Conservation (phyloP, 2,888 invertebrate species). For the Tetragonisca angustula region DNA sequence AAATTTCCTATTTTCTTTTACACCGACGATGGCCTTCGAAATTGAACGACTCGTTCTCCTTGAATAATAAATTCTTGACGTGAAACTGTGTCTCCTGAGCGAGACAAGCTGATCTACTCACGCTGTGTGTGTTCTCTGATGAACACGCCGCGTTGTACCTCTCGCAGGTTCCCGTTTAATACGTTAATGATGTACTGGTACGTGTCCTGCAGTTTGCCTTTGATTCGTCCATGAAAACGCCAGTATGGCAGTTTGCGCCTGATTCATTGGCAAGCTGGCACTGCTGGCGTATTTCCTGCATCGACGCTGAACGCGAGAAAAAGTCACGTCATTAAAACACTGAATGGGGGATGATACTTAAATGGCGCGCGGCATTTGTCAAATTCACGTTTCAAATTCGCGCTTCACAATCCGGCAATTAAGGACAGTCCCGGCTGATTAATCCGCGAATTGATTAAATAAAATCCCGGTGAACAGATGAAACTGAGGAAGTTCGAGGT, state of each 20-base stretch:
- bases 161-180: background rate
- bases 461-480: background rate
- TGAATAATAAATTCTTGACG: too few relatives aligned
- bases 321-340: background rate
- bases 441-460: background rate
- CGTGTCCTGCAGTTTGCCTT: conserved; percentile 5
- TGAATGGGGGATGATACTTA: background rate
- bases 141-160: background rate
- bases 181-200: conserved; percentile 6
- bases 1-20: too few relatives aligned
- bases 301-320: background rate
- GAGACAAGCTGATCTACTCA: background rate
- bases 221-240: conserved; percentile 4
- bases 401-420: background rate
- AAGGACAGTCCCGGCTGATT: background rate
- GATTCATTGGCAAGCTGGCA: conserved; percentile 1
- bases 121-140: conserved; percentile 1
- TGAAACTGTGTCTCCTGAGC: background rate
- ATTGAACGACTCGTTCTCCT: too few relatives aligned
- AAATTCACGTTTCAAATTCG: conserved; percentile 30
- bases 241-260: background rate
- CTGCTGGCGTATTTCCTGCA: background rate
- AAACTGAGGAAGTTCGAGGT: background rate
- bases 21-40: too few relatives aligned
- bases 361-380: conserved; percentile 15